Base-by-base conservation (phyloP, 2,113 vertebrate genomes). In the Camelus bactrianus region DNA sequence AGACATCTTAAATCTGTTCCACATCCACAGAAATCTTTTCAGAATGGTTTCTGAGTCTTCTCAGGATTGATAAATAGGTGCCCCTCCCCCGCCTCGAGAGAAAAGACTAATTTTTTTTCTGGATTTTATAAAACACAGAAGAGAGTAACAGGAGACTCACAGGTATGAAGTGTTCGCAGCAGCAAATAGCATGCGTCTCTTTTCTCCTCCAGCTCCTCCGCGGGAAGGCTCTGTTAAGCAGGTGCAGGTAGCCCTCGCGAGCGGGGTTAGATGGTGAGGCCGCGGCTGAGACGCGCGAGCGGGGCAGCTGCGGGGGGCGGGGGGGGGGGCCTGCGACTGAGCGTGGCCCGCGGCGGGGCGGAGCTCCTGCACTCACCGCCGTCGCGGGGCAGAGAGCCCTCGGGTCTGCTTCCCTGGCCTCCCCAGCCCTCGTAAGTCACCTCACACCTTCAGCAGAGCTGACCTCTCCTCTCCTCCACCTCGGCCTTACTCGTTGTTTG, bases 241-340 rank as follows among this genome's bases (percentile, higher is more conserved):
- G 10, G 54, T 3, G 0, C 0, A 2, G 5, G 16, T 6, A 14
- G 24, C 19, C 10, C 9, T 22, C 0, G 5, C 0, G 13, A 28
- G 28, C 0, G 60, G 5, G 10, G 65, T n/a, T 8, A 17, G 1
- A 5, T 46, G 35, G 38, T 38, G 15, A 35, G 35, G 20, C 1
- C 32, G 13, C 11, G 50, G 20, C 13, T 46, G 32, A n/a, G 54
- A 42, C 0, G 6, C 1, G 16, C 1, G 3, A 0, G 4, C 5
- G 4, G 54, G 32, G 35, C 7, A 11, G 0, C 13, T 8, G 0
- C 8, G 8, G 38, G 38, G 4, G 38, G 38, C 35, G 38, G 38
- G 38, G 35, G 35, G 35, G 35, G 35, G 35, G 35, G 35, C 35
- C 35, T 35, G 35, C 35, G 35, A 35, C 35, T 35, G 35, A 35